Evolutionary conservation across 2,888 invertebrate genomes (phyloP).

Genomic region (Agrochola lota): DNA sequence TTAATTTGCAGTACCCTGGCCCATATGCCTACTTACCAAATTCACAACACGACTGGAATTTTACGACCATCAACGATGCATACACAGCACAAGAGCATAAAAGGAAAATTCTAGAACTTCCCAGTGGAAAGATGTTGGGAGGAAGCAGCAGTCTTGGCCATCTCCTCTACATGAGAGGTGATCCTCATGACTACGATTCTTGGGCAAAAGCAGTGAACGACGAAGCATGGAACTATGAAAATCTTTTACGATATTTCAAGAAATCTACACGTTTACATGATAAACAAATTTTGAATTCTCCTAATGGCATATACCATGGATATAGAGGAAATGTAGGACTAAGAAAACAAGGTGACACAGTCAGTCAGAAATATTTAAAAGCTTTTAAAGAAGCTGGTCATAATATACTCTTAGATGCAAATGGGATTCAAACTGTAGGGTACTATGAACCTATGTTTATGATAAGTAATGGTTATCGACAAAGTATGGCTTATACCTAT

Average conservation of each 20-base stretch:
- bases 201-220: conserved; percentile 69
- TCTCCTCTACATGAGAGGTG: conserved; percentile 68
- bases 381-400: conserved; percentile 85
- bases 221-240: conserved; percentile 68
- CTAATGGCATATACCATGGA: conserved; percentile 72
- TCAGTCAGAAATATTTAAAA: conserved; percentile 69
- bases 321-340: conserved; percentile 81
- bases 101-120: conserved; percentile 56
- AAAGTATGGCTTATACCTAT: conserved; percentile 87
- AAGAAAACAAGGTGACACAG: conserved; percentile 67
- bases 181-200: conserved; percentile 65
- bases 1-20: conserved; percentile 6
- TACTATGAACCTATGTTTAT: conserved; percentile 84
- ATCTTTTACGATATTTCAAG: conserved; percentile 71
- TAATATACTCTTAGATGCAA: conserved; percentile 61
- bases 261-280: conserved; percentile 72
- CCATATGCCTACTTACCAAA: conserved; percentile 12
- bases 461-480: conserved; percentile 82
- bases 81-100: conserved; percentile 57
- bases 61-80: conserved; percentile 66
- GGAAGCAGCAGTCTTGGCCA: conserved; percentile 73
- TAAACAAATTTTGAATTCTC: conserved; percentile 60
- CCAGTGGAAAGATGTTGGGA: conserved; percentile 74
- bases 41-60: conserved; percentile 63
- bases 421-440: conserved; percentile 73